Conservation (phyloP, 1,140 invertebrate genomes). For the Bombyx mandarina region DNA sequence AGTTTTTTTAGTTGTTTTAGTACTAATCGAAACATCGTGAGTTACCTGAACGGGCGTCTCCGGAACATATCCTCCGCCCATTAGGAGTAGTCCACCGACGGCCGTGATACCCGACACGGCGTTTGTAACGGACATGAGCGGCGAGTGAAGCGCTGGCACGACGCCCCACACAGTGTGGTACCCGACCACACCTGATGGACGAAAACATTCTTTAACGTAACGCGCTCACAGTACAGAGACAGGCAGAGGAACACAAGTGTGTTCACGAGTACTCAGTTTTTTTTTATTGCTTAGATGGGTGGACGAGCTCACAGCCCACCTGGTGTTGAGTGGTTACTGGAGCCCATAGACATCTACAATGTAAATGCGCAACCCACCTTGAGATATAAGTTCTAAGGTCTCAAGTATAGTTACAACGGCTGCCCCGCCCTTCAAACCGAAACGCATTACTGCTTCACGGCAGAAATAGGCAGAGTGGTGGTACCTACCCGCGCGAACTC, state of each 20-base stretch:
- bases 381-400: too few relatives aligned
- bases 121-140: constrained; percentile 94
- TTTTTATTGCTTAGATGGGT: too few relatives aligned
- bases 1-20: too few relatives aligned
- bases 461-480: too few relatives aligned
- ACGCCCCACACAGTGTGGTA: constrained; percentile 95
- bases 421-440: too few relatives aligned
- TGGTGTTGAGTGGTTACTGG: too few relatives aligned
- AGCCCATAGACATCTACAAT: too few relatives aligned
- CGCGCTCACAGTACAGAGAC: neutral
- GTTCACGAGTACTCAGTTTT: neutral
- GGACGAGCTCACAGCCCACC: too few relatives aligned
- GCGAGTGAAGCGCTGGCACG: constrained; percentile 90
- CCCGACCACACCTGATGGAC: constrained; percentile 81
- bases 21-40: neutral
- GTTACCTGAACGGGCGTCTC: constrained; percentile 61
- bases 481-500: too few relatives aligned
- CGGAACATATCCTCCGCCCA: constrained; percentile 85
- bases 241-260: neutral
- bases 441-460: too few relatives aligned
- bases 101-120: constrained; percentile 93
- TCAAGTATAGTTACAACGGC: too few relatives aligned
- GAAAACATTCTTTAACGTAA: neutral
- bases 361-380: too few relatives aligned
- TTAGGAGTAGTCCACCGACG: constrained; percentile 86